Evolutionary conservation across 2,113 vertebrate genomes (phyloP), one percentile per base, ranked within the genome.

Genomic region (Chlamydotis undulata): DNA sequence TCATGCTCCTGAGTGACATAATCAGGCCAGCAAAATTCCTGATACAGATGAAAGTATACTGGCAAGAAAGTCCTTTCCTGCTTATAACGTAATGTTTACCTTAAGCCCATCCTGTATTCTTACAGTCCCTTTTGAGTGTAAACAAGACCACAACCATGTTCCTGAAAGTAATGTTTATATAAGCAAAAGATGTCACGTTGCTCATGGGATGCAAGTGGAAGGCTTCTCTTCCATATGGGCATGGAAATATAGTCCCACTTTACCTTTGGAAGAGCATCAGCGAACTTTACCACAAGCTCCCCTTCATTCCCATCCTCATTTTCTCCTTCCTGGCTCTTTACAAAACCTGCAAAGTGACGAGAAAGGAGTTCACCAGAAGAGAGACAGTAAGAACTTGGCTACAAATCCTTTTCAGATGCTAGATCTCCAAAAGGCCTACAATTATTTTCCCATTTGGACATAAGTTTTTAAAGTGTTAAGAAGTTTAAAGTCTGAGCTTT

Each of bases 261-360:
- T 98, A 99, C 99, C 99, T 99, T 98, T 19, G 99, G 98, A 87
- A 99, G 98, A 39, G 97, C 97, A 74, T 98, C 98, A 0, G 39
- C 13, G 6, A 99, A 99, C 94, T 98, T 98, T 67, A 99, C 99
- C 96, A 99, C 98, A 83, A 99, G 98, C 64, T 98, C 98, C 15
- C 99, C 99, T 53, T 99, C 98, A 0, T 91, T 96, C 53, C 98
- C 97, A 64, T 99, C 99, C 81, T 98, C 98, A 70, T 99, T 99
- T 76, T 99, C 99, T 90, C 99, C 99, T 88, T 99, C 99, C 74
- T 98, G 96, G 77, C 99, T 99, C 98, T 99, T 99, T 23, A 99
- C 99, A 56, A 98, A 99, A 97, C 98, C 99, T 99, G 96, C 67
- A 73, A 84, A 91, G 78, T 12, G 79, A 84, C 2, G 19, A 87